Evolutionary conservation across 2,113 vertebrate species (phyloP).

Genomic region (Onychostruthus taczanowskii): DNA sequence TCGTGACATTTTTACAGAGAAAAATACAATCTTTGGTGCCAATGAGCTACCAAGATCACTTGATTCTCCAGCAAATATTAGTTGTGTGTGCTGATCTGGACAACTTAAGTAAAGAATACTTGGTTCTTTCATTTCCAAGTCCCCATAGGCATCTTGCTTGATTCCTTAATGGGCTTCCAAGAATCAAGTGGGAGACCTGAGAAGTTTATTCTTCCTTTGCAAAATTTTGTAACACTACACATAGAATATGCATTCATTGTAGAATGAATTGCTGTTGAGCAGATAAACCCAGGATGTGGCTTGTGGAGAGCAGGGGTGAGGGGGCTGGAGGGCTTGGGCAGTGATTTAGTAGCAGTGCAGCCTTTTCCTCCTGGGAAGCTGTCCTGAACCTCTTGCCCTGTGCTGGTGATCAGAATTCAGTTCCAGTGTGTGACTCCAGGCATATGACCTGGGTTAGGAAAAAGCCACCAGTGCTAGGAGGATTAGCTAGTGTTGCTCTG

Average conservation of each 20-base stretch:
- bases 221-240: not conserved
- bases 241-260: fast-evolving
- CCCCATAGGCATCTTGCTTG: not conserved
- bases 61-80: not conserved
- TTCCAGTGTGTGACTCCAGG: not conserved
- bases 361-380: not conserved
- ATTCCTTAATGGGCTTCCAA: not conserved
- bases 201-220: not conserved
- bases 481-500: not conserved
- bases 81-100: not conserved
- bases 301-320: not conserved
- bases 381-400: not conserved
- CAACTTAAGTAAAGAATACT: not conserved
- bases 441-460: not conserved
- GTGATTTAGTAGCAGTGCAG: not conserved
- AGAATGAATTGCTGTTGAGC: not conserved
- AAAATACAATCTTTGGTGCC: not conserved
- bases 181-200: not conserved
- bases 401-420: not conserved
- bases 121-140: not conserved
- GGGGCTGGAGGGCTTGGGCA: not conserved
- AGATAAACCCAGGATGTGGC: not conserved
- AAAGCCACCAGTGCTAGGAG: not conserved
- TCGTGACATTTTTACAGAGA: not conserved
- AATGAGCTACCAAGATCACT: not conserved